Conservation (phyloP, 2,888 invertebrate genomes). For the Cephus runcator region DNA sequence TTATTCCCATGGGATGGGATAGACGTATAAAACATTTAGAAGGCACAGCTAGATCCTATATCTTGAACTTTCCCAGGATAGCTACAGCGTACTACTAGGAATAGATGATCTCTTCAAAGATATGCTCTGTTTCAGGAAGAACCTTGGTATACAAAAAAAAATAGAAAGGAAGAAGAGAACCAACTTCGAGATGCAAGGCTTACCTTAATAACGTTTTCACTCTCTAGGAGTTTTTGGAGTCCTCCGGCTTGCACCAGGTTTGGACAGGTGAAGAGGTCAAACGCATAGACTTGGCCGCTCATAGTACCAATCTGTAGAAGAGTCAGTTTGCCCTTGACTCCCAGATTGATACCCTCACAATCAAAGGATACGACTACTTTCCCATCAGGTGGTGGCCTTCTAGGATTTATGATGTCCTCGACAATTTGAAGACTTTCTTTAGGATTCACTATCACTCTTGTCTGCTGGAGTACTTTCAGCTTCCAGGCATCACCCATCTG, state of each 20-base stretch:
- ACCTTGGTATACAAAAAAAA: background rate
- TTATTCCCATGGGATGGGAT: background rate
- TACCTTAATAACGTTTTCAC: constrained; percentile 84
- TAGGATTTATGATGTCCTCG: constrained; percentile 76
- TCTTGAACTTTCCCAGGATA: background rate
- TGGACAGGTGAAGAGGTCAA: constrained; percentile 88
- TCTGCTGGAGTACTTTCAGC: constrained; percentile 82
- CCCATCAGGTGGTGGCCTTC: constrained; percentile 48
- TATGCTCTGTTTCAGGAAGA: background rate
- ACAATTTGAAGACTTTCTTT: constrained; percentile 83
- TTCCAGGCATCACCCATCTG: constrained; percentile 80
- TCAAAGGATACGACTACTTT: constrained; percentile 81
- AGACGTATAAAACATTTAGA: background rate
- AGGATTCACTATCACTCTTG: constrained; percentile 82
- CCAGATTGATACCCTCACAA: constrained; percentile 93
- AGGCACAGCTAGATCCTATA: background rate
- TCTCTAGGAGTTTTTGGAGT: constrained; percentile 82
- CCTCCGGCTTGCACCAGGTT: constrained; percentile 82
- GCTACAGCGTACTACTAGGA: background rate
- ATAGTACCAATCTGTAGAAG: constrained; percentile 86
- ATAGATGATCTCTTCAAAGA: background rate
- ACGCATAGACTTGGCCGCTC: constrained; percentile 85
- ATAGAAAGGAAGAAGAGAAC: background rate
- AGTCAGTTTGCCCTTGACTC: constrained; percentile 88
- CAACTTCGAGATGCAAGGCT: constrained; percentile 17